Percentiles rank a stretch among this genome's conserved stretches.
These are phyloP conservation scores for Sylvicapra grimmia DNA, from an alignment of 2,113 vertebrate species.

Conservation along the genomic window DNA sequence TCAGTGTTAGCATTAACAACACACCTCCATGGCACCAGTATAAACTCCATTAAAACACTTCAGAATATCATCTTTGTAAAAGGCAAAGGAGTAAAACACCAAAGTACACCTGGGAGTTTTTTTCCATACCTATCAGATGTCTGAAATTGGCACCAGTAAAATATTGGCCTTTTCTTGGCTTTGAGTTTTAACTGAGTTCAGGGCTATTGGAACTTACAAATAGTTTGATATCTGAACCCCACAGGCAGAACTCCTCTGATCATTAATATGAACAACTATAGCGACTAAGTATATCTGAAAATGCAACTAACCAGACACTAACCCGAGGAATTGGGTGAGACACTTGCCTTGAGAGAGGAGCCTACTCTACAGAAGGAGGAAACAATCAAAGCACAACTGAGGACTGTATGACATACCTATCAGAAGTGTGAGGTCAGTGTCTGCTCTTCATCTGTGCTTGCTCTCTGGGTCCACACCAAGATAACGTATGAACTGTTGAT, in stretches of 20 bases:
- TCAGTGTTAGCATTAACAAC: background rate
- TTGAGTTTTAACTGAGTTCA: background rate
- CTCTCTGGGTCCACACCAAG: no score
- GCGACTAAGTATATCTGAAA: background rate
- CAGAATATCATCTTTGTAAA: background rate
- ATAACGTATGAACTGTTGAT: background rate
- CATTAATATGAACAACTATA: background rate
- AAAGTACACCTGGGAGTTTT: background rate
- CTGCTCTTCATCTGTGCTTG: no score
- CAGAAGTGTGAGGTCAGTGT: no score
- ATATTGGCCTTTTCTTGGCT: background rate
- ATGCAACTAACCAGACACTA: background rate
- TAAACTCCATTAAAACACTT: background rate
- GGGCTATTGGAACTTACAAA: background rate
- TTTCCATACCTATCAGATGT: background rate
- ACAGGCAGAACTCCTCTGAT: background rate
- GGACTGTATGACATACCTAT: conserved; percentile 71
- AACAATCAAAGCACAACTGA: background rate
- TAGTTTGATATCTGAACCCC: background rate
- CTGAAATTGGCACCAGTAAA: background rate
- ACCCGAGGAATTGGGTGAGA: background rate
- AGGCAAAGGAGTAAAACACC: background rate
- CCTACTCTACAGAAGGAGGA: background rate
- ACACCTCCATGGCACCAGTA: background rate
- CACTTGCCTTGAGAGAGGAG: background rate